phyloP scores from a whole-genome alignment of 2,888 invertebrate genomes.

The Rutpela maculata region DNA sequence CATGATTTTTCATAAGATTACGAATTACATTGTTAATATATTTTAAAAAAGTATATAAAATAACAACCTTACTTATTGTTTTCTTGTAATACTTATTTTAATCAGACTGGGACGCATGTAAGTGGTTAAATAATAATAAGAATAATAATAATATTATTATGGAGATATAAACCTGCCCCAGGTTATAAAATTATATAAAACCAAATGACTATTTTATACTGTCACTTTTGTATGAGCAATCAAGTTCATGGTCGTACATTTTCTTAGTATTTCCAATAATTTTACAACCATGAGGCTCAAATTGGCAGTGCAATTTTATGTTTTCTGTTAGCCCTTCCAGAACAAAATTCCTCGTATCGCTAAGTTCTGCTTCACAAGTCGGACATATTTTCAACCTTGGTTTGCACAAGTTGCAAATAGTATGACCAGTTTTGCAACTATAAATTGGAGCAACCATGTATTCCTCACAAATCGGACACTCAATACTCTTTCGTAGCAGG shows the following conservation, averaged over 20 bases:
- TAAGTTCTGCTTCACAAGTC: constrained; percentile 24
- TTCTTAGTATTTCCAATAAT: constrained; percentile 22
- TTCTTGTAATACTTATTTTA: too few species aligned
- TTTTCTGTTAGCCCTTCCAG: constrained; percentile 28
- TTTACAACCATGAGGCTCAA: constrained; percentile 31
- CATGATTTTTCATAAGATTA: too few species aligned
- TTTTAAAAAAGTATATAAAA: too few species aligned
- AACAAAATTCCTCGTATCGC: constrained; percentile 23
- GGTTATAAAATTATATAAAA: too few species aligned
- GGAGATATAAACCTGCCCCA: too few species aligned
- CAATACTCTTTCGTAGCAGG: constrained; percentile 16
- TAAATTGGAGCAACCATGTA: constrained; percentile 38
- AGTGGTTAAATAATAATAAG: too few species aligned
- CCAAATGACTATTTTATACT: neutral
- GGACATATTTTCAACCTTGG: constrained; percentile 24
- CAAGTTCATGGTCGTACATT: constrained; percentile 17
- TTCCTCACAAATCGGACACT: constrained; percentile 37
- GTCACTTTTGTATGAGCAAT: neutral
- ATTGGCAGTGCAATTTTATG: constrained; percentile 21
- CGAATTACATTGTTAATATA: too few species aligned
- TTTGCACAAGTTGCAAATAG: constrained; percentile 33
- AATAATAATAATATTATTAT: too few species aligned
- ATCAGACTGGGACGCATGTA: too few species aligned
- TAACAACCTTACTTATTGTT: too few species aligned
- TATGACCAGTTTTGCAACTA: constrained; percentile 38